Evolutionary conservation across 92 coral and sea anemone species (phyloP), one percentile per base, ranked within the genome.

Genomic region (Metridium senile): DNA sequence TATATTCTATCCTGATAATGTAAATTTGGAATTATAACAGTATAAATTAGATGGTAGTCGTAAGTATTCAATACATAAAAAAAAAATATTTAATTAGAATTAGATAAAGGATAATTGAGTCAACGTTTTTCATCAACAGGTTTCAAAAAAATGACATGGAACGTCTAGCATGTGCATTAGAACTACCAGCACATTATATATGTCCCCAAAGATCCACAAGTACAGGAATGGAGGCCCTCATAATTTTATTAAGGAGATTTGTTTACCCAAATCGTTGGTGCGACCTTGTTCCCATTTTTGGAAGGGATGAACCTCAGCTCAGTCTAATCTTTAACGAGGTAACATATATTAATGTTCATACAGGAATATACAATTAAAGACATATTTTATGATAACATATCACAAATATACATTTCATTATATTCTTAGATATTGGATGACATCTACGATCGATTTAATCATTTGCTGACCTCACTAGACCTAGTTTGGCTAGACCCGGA

Each of bases 131-230:
- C 4, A 1, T 10, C 22, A 8, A 2, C 29, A 82, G 94, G 84
- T 90, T 90, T 80, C 56, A 86, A 71, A 90, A 85, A 62, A 47
- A 68, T 35, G 93, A 89, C 74, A 84, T 84, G 82, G 23, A 46
- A 21, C 85, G 87, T 10, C 87, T 89, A 45, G 25, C 29, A 18
- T 33, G 31, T 57, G 87, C 89, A 22, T 65, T 89, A 28, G 59
- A 81, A 72, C 30, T 89, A 26, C 90, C 93, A 73, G 82, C 62
- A 52, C 4, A 61, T 72, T 89, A 85, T 33, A 77, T 74, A 25
- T 66, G 93, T 71, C 16, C 65, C 30, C 90, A 89, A 26, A 49
- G 90, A 30, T 71, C 88, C 16, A 35, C 25, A 28, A 66, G 62
- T 26, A 56, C 75, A n/a, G 87, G 90, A 31, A 76, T 78, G 72